Base-by-base conservation (phyloP, 2,888 invertebrate genomes). In the Mycalesis mineus region DNA sequence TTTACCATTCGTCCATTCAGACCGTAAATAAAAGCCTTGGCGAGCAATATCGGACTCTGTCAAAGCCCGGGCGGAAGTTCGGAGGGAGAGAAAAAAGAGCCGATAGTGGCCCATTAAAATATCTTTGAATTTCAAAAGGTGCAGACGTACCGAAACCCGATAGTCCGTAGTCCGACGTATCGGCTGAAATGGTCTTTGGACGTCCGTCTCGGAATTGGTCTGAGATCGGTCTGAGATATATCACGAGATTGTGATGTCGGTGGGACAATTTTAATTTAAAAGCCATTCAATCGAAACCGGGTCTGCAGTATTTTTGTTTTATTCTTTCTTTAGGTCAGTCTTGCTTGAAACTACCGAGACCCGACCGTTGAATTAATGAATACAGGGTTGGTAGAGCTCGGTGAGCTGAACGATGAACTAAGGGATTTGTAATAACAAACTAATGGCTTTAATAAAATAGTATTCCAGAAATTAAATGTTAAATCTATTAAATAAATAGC, bases 101-200 rank as follows among this genome's bases (percentile, higher is more conserved):
- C 82, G 81, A 87, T 87, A 86, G 84, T 82, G 82, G 83, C 84
- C 84, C 83, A 88, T 88, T 88, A 88, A 88, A 88, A 87, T 83
- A 86, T 85, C 82, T 85, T 87, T 82, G 85, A 85, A 84, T 84
- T 84, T 76, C 81, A 84, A 83, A 86, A 60, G 55, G 58, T 58
- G 37, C 40, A 48, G 57, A 55, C 59, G 42, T 57, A 44, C 50
- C 48, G 48, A 55, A 60, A 57, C 33, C 47, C 47, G 58, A 61
- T 60, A 60, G 58, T 54, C 36, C n/a, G 8, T 31, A 49, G 15
- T 15, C 22, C 36, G 55, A 54, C 54, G 59, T 57, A 61, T 48
- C 62, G 11, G 40, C 51, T 47, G 49, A 57, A 63, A 61, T 55
- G 59, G 59, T 55, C 49, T 61, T 55, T 45, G 45, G 45, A 54